These are phyloP conservation scores for Plectropomus leopardus DNA, from an alignment of 2,113 vertebrate genomes.

Conservation along the genomic window DNA sequence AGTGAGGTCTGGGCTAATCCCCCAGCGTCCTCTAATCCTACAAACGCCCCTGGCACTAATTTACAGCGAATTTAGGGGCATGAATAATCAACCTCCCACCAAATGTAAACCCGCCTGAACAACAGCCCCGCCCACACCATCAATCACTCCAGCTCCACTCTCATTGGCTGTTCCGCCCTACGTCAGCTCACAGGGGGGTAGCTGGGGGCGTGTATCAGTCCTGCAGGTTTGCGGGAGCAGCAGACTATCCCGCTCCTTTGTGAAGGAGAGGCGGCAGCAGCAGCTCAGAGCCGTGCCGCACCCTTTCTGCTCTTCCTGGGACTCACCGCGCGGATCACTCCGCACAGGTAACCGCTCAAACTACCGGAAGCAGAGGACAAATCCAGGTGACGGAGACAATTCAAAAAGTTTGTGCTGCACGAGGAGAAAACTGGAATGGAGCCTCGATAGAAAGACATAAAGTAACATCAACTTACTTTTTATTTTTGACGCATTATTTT, in stretches of 20 bases:
- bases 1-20: no score
- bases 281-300: constrained; percentile 32
- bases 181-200: neutral
- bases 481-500: no score
- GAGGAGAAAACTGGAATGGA: neutral
- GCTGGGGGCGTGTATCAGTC: constrained; percentile 11
- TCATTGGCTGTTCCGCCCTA: constrained; percentile 37
- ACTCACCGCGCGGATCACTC: neutral
- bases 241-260: constrained; percentile 21
- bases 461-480: neutral
- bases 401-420: neutral
- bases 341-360: constrained; percentile 57
- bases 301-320: constrained; percentile 43
- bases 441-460: neutral
- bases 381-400: constrained; percentile 29
- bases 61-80: neutral
- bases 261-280: neutral
- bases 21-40: no score
- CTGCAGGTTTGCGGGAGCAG: constrained; percentile 45
- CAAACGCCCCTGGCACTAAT: no score
- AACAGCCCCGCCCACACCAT: neutral
- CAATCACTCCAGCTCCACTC: constrained; percentile 8
- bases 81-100: neutral
- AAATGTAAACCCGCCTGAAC: neutral
- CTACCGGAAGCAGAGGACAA: constrained; percentile 24